These are phyloP conservation scores for Cephalotes varians DNA, from an alignment of 2,888 invertebrate genomes.

Conservation along the genomic window DNA sequence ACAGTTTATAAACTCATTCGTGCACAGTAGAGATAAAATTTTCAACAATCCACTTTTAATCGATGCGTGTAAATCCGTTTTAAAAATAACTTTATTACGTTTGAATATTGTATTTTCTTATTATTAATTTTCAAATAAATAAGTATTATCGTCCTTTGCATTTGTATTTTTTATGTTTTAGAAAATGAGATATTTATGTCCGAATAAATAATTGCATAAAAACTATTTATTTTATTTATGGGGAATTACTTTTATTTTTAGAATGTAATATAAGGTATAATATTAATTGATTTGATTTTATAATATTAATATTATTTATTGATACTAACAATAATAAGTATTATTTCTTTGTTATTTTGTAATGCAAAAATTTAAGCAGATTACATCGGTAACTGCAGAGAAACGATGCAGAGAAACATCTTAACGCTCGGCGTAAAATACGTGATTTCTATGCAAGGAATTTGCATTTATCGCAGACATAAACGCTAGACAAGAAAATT, in stretches of 20 bases:
- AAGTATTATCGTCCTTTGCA: not conserved
- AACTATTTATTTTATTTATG: not conserved
- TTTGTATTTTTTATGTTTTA: not conserved
- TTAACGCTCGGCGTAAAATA: slow-evolving; percentile 28
- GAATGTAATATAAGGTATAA: too few relatives aligned
- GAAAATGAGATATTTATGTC: not conserved
- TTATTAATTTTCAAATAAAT: not conserved
- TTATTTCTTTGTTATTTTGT: not conserved
- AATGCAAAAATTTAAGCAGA: slow-evolving; percentile 13
- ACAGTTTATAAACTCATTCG: not conserved
- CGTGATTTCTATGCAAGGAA: slow-evolving; percentile 42
- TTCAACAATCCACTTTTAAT: not conserved
- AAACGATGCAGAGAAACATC: slow-evolving; percentile 1
- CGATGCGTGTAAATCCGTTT: not conserved
- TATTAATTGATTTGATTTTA: not conserved
- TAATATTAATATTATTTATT: not conserved
- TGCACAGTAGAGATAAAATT: not conserved
- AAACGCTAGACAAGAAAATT: slow-evolving; percentile 44
- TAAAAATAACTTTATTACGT: not conserved
- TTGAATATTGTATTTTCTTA: not conserved
- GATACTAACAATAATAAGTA: not conserved
- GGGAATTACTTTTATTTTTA: not conserved
- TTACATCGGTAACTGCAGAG: slow-evolving; percentile 1
- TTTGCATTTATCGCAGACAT: slow-evolving; percentile 47
- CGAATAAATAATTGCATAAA: not conserved